A percentile compares a stretch with the other conserved stretches of the same genome.
Conservation (phyloP, 1,140 invertebrate species). For the Piezodorus guildinii region DNA sequence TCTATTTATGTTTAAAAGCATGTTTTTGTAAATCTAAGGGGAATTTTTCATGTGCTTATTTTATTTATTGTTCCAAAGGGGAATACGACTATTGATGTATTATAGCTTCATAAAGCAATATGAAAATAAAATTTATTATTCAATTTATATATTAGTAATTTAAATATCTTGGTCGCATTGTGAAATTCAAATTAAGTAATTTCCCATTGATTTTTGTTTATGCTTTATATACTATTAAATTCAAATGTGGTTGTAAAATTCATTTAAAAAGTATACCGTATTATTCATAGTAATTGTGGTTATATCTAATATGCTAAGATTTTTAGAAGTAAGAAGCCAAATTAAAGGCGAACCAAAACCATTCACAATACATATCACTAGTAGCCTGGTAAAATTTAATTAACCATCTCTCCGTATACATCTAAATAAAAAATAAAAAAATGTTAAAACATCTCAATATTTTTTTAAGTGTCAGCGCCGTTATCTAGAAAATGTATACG, state of each 20-base stretch:
- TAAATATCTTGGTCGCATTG: not conserved
- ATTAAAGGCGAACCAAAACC: slow-evolving; percentile 22
- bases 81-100: no score
- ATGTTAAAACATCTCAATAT: slow-evolving; percentile 13
- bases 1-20: slow-evolving; percentile 7
- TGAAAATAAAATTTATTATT: no score
- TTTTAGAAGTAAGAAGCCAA: slow-evolving; percentile 22
- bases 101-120: no score
- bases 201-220: not conserved
- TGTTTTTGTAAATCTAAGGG: not conserved
- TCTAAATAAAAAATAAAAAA: not conserved
- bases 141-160: no score
- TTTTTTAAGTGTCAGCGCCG: slow-evolving; percentile 19
- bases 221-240: slow-evolving; percentile 6
- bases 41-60: slow-evolving; percentile 4
- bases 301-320: not conserved
- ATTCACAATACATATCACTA: slow-evolving; percentile 23
- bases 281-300: slow-evolving; percentile 2
- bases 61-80: not conserved
- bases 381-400: not conserved
- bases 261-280: slow-evolving; percentile 4
- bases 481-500: slow-evolving; percentile 10
- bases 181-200: not conserved
- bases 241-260: slow-evolving; percentile 3
- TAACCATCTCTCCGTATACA: not conserved